Percentiles rank a stretch among this genome's conserved stretches.
These are phyloP conservation scores for Cataglyphis livida DNA, from an alignment of 2,888 invertebrate genomes.

Conservation along the genomic window DNA sequence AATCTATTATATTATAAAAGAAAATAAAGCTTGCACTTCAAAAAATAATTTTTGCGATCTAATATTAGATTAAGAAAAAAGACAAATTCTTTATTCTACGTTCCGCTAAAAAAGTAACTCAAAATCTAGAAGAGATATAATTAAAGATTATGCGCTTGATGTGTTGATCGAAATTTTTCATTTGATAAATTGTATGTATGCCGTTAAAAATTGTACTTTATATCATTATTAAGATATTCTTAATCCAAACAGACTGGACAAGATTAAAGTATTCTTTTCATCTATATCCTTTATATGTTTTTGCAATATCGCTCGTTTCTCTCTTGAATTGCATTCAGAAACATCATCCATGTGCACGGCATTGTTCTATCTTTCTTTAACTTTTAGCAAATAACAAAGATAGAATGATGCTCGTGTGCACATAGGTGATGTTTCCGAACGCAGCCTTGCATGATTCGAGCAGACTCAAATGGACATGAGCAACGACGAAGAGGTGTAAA, in stretches of 20 bases:
- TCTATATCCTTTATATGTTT: not conserved
- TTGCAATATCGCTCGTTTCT: not conserved
- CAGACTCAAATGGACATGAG: not conserved
- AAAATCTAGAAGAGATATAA: not conserved
- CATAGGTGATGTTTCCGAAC: no score
- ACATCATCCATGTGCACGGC: no score
- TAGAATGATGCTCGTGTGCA: no score
- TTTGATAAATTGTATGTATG: not conserved
- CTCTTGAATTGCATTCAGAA: no score
- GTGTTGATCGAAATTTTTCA: not conserved
- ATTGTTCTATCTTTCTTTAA: no score
- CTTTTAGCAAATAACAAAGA: no score
- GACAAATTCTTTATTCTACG: not conserved
- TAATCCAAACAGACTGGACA: not conserved
- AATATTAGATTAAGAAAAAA: not conserved
- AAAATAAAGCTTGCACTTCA: not conserved
- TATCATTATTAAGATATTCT: not conserved
- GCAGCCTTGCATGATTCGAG: not conserved
- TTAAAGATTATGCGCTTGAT: not conserved
- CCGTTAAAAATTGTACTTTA: not conserved
- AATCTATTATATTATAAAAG: constrained; percentile 16
- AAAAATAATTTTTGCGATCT: not conserved
- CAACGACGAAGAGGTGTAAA: not conserved
- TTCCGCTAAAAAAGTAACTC: not conserved
- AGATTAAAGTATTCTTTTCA: not conserved